A percentile compares a stretch with the other conserved stretches of the same genome.
Conservation (phyloP, 2,113 vertebrate genomes). For the Sceloporus tristichus region DNA sequence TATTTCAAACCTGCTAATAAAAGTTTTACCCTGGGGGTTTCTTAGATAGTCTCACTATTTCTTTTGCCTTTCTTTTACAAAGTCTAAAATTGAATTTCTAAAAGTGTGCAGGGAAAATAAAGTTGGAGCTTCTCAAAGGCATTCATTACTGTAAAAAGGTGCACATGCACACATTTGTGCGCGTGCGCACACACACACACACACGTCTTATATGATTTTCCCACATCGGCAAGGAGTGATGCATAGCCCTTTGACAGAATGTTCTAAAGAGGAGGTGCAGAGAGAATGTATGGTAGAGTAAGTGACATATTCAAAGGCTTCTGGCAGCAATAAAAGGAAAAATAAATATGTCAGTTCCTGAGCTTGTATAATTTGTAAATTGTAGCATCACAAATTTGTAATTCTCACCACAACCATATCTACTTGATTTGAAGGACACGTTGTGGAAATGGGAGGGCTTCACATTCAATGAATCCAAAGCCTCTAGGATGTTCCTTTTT, state of each 20-base stretch:
- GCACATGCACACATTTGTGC: background rate
- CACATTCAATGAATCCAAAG: too few species aligned
- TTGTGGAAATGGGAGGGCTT: too few species aligned
- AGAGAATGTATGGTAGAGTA: background rate
- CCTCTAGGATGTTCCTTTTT: too few species aligned
- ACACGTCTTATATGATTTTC: background rate
- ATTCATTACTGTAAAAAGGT: background rate
- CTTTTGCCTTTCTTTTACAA: background rate
- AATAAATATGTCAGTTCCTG: background rate
- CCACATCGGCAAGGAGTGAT: background rate
- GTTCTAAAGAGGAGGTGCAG: background rate
- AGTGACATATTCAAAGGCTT: background rate
- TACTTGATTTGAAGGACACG: too few species aligned
- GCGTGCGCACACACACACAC: too few species aligned
- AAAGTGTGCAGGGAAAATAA: background rate
- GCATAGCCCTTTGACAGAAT: background rate
- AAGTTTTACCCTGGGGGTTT: background rate
- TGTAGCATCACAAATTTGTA: too few species aligned
- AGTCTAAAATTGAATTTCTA: background rate
- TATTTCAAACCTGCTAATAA: background rate
- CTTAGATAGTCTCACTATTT: background rate
- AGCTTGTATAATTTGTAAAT: too few species aligned
- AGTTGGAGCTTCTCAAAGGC: background rate
- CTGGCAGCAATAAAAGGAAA: background rate
- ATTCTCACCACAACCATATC: too few species aligned